Evolutionary conservation across 2,797 vertebrate species (phyloP), one percentile per base, ranked within the genome.

Genomic region (Sparidentex hasta): DNA sequence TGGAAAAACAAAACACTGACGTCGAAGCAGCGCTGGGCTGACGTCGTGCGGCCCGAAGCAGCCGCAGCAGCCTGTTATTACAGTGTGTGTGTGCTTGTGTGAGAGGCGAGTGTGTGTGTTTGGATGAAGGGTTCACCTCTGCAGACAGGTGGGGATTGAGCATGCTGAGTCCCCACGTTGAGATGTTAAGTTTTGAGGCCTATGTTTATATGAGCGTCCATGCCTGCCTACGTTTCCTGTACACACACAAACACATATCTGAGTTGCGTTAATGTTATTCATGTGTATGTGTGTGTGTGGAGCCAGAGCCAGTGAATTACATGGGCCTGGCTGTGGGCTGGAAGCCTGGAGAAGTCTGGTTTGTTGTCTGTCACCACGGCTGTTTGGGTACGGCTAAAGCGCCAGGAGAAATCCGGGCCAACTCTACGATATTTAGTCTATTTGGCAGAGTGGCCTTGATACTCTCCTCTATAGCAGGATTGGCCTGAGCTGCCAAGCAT

Each of bases 1-100:
- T 91, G 94, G 94, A 95, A 96, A 95, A 95, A 95, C 93, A 94
- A 93, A 93, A 94, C 89, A 90, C 84, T 94, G 94, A 95, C 94
- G 93, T 94, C 51, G 90, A 85, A 87, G 76, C 75, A 74, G 84
- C 16, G 71, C 86, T 76, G 79, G 58, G 84, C 83, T 95, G 94
- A 95, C 93, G 94, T 94, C 52, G 76, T 91, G 88, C 57, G 88
- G 89, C 86, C 85, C 74, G 18, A 66, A 84, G 82, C 78, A 56
- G 90, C 92, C 85, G 13, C 90, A 87, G 86, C 71, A 89, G 82
- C 83, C 89, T 93, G 92, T 93, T 90, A 94, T 94, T 94, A 94
- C 82, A 82, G 81, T 27, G 75, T 58, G 18, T 71, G 83, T 66
- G 76, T 76, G 76, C 74, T 73, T 56, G 83, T 56, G 81, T 74